Evolutionary conservation across 1,140 invertebrate species (phyloP).

Genomic region (Hycleus cichorii): DNA sequence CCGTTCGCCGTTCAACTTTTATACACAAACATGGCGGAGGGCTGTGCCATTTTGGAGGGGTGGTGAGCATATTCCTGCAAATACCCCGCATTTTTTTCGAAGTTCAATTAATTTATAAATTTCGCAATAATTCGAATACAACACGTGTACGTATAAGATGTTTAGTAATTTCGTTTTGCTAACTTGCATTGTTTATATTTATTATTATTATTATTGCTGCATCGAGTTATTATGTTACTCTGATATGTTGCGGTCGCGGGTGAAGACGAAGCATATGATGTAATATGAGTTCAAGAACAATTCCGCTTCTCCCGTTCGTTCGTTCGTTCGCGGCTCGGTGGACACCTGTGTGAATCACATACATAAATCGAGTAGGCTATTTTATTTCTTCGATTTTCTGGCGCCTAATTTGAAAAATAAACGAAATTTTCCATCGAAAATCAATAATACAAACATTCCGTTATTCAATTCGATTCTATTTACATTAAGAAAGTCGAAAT

Average conservation of each 20-base stretch:
- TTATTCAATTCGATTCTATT: too few relatives aligned
- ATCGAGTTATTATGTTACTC: slow-evolving; percentile 10
- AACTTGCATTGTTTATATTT: too few relatives aligned
- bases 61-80: slow-evolving; percentile 2
- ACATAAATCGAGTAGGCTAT: slow-evolving; percentile 4
- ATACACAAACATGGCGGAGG: slow-evolving; percentile 34
- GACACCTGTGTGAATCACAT: slow-evolving; percentile 37
- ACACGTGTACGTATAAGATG: background rate
- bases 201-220: background rate
- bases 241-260: slow-evolving; percentile 8
- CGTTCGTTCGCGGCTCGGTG: background rate
- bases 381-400: background rate
- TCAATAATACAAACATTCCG: too few relatives aligned
- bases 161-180: too few relatives aligned
- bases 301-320: slow-evolving; percentile 18
- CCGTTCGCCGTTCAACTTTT: background rate
- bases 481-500: too few relatives aligned
- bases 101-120: background rate
- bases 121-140: background rate
- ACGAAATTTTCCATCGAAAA: background rate
- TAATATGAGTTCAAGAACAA: slow-evolving; percentile 32
- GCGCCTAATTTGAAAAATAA: slow-evolving; percentile 12
- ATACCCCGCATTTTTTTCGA: background rate
- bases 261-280: slow-evolving; percentile 21
- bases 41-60: slow-evolving; percentile 28